Conservation (phyloP, 2,888 invertebrate genomes). For the Autographa gamma region DNA sequence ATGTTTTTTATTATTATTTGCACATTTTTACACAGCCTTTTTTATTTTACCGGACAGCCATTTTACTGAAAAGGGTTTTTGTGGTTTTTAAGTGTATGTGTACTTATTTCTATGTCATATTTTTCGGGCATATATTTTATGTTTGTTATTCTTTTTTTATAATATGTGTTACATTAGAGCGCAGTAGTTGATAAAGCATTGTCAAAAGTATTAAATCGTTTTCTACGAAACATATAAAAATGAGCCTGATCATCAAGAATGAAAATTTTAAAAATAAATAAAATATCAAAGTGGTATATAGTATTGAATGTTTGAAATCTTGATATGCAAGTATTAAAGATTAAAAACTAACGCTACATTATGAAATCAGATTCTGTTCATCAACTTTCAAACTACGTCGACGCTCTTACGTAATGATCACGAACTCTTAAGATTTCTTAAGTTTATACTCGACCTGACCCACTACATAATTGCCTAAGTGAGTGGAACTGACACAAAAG, state of each 20-base stretch:
- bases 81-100: no score
- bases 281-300: no score
- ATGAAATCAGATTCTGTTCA: not conserved
- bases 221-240: no score
- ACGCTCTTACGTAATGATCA: not conserved
- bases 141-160: no score
- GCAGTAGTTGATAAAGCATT: no score
- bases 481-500: not conserved
- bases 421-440: not conserved
- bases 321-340: not conserved
- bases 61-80: not conserved
- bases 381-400: not conserved
- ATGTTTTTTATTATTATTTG: not conserved
- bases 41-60: not conserved
- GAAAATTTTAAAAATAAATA: no score
- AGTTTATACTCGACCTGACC: constrained; percentile 1
- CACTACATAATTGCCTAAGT: not conserved
- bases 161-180: no score
- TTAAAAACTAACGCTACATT: not conserved
- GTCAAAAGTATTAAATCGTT: no score
- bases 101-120: no score
- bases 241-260: no score
- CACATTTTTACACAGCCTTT: not conserved
- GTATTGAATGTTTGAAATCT: no score
- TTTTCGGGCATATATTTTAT: no score